phyloP scores from a whole-genome alignment of 2,888 invertebrate genomes.

The Mycogona germanica region DNA sequence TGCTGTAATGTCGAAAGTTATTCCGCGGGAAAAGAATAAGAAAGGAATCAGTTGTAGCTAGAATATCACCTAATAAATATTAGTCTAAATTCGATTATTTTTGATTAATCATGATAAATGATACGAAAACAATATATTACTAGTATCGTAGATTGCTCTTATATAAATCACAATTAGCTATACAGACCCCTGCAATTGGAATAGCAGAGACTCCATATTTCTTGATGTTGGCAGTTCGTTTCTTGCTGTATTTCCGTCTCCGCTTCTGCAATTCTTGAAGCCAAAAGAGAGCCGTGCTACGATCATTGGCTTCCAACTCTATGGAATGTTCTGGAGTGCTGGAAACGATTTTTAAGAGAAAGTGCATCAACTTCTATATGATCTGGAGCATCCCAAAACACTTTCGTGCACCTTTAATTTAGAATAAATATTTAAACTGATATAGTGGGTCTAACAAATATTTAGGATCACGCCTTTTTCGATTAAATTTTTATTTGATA shows the following conservation, averaged over 20 bases:
- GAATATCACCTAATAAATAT: neutral
- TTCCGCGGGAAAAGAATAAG: neutral
- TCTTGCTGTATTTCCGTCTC: slow-evolving; percentile 30
- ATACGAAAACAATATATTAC: slow-evolving; percentile 1
- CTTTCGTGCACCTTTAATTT: too few relatives aligned
- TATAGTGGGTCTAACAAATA: too few relatives aligned
- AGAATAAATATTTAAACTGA: too few relatives aligned
- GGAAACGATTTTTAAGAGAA: neutral
- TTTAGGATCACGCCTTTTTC: too few relatives aligned
- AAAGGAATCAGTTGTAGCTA: neutral
- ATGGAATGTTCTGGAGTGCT: slow-evolving; percentile 32
- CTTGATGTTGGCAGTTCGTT: slow-evolving; percentile 23
- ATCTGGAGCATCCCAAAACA: too few relatives aligned
- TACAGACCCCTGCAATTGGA: neutral
- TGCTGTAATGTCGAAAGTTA: too few relatives aligned
- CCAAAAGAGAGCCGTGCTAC: slow-evolving; percentile 35
- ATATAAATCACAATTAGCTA: neutral
- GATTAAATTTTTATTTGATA: too few relatives aligned
- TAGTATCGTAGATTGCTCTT: neutral
- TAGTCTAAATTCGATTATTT: neutral
- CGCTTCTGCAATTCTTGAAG: slow-evolving; percentile 36
- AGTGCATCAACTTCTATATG: too few relatives aligned
- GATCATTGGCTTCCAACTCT: slow-evolving; percentile 33
- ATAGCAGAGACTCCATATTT: slow-evolving; percentile 1
- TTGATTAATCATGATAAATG: too few relatives aligned